Evolutionary conservation across 2,113 vertebrate species (phyloP), one percentile per base, ranked within the genome.

Genomic region (Pelecanus crispus): DNA sequence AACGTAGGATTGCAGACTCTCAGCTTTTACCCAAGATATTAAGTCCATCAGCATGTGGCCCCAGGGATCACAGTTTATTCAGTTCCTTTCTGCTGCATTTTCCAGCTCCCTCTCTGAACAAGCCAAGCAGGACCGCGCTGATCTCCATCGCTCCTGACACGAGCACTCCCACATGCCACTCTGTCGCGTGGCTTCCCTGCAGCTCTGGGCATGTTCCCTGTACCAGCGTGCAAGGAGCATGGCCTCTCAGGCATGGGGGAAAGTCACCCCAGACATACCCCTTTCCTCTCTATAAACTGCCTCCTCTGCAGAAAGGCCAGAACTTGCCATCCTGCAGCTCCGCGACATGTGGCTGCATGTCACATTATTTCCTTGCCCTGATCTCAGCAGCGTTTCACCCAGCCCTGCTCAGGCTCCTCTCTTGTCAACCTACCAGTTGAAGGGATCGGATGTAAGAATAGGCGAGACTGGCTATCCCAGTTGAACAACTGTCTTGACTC

Each of bases 401-500:
- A 84, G 56, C n/a, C 61, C 73, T 26, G 36, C 74, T 91, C 74
- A 45, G 58, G 28, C 84, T 87, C 73, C 79, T 75, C 77, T 96
- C 65, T 72, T 59, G 42, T 79, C 52, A 53, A n/a, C 36, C 13
- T 0, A 68, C 3, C 32, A 17, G 16, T 52, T 62, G 44, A 38
- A 65, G 55, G 40, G 49, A 38, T 17, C 4, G 2, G 40, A 88
- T 32, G 44, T 18, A 90, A 85, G 91, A 85, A 55, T 2, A 78
- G 52, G 40, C 44, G 2, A 86, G 70, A 56, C 26, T 55, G 66
- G 74, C 52, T 50, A 47, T 71, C 93, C 81, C 78, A 78, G 66
- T 0, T 12, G 45, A 91, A 82, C 91, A 68, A 94, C 85, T 81
- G 77, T 13, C 74, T 95, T 79, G 91, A 93, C 47, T 95, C 93